Conservation (phyloP, 2,797 vertebrate genomes). For the Adrianichthys oophorus region DNA sequence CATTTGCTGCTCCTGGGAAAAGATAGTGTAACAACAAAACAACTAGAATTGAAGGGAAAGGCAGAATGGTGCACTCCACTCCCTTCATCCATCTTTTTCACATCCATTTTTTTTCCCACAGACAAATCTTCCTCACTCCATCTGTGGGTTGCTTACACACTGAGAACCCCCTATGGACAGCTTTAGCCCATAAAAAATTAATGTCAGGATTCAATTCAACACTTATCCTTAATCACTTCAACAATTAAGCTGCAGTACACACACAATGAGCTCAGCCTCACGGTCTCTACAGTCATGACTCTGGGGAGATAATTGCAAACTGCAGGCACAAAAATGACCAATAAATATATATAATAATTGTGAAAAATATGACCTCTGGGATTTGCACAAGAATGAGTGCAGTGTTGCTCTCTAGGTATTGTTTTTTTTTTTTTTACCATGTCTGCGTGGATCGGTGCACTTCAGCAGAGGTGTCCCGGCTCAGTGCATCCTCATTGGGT, state of each 20-base stretch:
- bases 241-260: conserved; percentile 57
- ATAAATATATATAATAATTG: conserved; percentile 9
- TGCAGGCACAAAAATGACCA: conserved; percentile 9
- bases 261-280: conserved; percentile 48
- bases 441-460: conserved; percentile 40
- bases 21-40: no score
- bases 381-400: conserved; percentile 14
- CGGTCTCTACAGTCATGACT: conserved; percentile 32
- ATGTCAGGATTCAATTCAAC: conserved; percentile 78
- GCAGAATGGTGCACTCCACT: no score
- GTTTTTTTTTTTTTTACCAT: conserved; percentile 78
- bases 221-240: conserved; percentile 70
- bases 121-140: conserved; percentile 66
- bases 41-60: no score
- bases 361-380: conserved; percentile 23
- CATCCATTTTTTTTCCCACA: conserved; percentile 31
- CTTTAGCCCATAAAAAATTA: conserved; percentile 81
- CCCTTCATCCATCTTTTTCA: not conserved
- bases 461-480: conserved; percentile 74
- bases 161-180: conserved; percentile 75
- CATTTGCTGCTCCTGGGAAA: no score
- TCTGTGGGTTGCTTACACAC: conserved; percentile 71
- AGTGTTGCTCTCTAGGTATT: conserved; percentile 26
- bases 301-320: conserved; percentile 37
- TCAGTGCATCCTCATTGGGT: conserved; percentile 68